These are phyloP conservation scores for Amphipoea oculea DNA, from an alignment of 2,888 invertebrate species.

Conservation along the genomic window DNA sequence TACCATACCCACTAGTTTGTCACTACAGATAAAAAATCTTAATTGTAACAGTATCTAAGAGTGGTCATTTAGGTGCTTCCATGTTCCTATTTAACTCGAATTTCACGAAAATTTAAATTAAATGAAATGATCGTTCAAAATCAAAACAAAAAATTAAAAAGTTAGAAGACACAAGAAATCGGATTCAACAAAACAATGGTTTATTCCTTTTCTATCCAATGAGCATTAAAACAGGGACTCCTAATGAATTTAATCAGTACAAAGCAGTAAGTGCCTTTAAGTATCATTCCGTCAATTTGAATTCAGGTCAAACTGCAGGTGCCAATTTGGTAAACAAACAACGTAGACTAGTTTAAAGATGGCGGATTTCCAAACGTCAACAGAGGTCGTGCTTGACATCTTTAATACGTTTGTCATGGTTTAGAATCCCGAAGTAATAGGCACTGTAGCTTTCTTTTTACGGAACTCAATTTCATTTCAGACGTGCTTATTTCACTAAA, in stretches of 20 bases:
- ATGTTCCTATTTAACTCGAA: not conserved
- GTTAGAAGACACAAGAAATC: not conserved
- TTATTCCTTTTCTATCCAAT: conserved; percentile 7
- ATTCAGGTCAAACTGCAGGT: conserved; percentile 52
- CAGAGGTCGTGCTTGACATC: conserved; percentile 68
- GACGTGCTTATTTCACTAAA: conserved; percentile 62
- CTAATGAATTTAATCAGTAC: conserved; percentile 51
- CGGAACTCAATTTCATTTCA: conserved; percentile 68
- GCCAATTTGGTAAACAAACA: conserved; percentile 60
- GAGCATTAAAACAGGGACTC: conserved; percentile 17
- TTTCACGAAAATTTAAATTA: not conserved
- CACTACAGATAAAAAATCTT: too few species aligned
- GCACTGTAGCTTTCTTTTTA: conserved; percentile 59
- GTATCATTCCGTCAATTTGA: conserved; percentile 44
- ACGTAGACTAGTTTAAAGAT: conserved; percentile 65
- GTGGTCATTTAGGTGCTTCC: not conserved
- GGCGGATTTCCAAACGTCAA: conserved; percentile 58
- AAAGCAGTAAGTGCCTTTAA: conserved; percentile 36
- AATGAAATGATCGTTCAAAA: not conserved
- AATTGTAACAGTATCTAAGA: too few species aligned
- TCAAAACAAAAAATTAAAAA: not conserved
- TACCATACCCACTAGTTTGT: too few species aligned
- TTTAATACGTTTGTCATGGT: conserved; percentile 63
- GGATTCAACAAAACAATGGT: conserved; percentile 1
- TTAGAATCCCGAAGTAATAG: conserved; percentile 64